Base-by-base conservation (phyloP, 2,888 invertebrate species). In the Tillus elongatus region DNA sequence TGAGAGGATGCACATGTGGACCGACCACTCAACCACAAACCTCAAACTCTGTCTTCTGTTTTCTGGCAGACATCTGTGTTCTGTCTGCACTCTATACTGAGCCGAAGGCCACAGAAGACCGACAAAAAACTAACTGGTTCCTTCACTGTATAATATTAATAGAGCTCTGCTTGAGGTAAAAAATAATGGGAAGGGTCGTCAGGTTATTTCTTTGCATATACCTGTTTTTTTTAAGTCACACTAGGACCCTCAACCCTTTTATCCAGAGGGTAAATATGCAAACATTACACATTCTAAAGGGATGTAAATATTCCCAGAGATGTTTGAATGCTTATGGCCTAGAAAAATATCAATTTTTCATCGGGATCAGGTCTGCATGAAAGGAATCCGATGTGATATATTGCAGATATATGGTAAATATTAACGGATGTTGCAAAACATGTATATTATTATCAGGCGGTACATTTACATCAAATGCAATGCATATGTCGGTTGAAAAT, bases 321-420 rank as follows among this genome's bases (percentile, higher is more conserved):
- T 42, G 38, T 41, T 45, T 30, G 35, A 39, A 40, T 32, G 29
- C 6, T 6, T 11, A 9, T 10, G 19, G 8, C 10, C 10, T 13
- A 26, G 43, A 28, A 45, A 50, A 50, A 51, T 51, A 55, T 55
- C 56, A 56, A 58, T 57, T 56, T 58, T 56, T 57, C 54, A 57
- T 50, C 56, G 48, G 44, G 43, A 48, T 46, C 47, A 49, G 41
- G 42, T 44, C 41, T 36, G 36, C 15, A 47, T 46, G 47, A 50
- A 46, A 46, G 45, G 39, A 38, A 39, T 40, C 38, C 39, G 39
- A 44, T 45, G 47, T 50, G 49, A 54, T 53, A 49, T 53, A 57
- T 56, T 51, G 45, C 51, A 51, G 52, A 49, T 48, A 49, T 56
- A 57, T 57, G 55, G 47, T 53, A 53, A 57, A 50, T 46, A 53